Evolutionary conservation across 1,140 invertebrate genomes (phyloP).

Genomic region (Laupala kohalensis): DNA sequence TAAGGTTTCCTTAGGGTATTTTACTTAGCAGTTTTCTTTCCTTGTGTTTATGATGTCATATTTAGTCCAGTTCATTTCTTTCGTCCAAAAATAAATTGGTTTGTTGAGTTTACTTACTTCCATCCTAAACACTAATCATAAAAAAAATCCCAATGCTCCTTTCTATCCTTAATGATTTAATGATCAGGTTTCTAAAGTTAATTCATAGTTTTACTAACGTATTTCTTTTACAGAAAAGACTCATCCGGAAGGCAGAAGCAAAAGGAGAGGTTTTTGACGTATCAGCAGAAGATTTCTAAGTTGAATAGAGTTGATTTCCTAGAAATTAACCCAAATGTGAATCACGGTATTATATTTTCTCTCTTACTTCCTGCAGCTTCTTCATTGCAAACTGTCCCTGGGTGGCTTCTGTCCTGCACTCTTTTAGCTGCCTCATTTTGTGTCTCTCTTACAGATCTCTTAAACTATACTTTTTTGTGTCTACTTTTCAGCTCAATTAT

Average conservation of each 20-base stretch:
- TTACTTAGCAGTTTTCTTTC: too few relatives aligned
- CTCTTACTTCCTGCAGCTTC: neutral
- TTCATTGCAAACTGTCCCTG: neutral
- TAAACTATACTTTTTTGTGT: neutral
- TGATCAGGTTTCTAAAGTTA: too few relatives aligned
- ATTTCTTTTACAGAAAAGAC: neutral
- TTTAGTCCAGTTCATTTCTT: too few relatives aligned
- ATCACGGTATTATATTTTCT: neutral
- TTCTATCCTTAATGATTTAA: too few relatives aligned
- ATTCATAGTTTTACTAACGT: neutral
- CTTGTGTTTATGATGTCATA: too few relatives aligned
- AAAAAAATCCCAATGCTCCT: too few relatives aligned
- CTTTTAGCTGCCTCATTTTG: neutral
- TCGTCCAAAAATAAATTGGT: too few relatives aligned
- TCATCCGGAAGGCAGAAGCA: neutral
- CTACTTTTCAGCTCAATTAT: neutral
- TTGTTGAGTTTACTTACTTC: too few relatives aligned
- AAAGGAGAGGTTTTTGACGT: neutral
- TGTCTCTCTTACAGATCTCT: neutral
- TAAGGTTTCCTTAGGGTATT: too few relatives aligned
- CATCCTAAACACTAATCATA: too few relatives aligned
- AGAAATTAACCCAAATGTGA: neutral
- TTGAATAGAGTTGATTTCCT: neutral
- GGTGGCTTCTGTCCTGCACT: neutral
- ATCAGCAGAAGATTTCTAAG: neutral